Evolutionary conservation across 2,113 vertebrate genomes (phyloP).

Genomic region (Myotis davidii): DNA sequence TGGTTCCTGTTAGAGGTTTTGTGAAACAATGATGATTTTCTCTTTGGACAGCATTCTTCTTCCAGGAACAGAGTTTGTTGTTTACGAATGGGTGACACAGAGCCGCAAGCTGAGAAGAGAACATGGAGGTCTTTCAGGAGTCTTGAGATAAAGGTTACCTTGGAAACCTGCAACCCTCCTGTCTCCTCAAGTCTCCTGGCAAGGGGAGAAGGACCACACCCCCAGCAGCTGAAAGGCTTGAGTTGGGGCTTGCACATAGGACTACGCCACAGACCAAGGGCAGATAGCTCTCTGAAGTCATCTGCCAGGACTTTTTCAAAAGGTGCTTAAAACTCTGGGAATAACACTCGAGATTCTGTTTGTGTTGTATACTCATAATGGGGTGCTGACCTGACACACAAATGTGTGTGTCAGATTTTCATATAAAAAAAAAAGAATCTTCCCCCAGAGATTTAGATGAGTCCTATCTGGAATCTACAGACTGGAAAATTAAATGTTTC

Average conservation of each 20-base stretch:
- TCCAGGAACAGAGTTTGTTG: background rate
- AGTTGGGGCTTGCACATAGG: background rate
- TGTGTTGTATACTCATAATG: background rate
- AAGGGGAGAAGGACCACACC: constrained; percentile 88
- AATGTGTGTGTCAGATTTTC: background rate
- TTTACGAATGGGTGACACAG: background rate
- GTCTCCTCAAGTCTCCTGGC: background rate
- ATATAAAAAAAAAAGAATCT: background rate
- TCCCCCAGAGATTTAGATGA: background rate
- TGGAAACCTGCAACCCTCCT: background rate
- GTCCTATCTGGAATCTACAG: constrained; percentile 27
- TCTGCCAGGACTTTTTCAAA: background rate
- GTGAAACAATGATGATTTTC: constrained; percentile 23
- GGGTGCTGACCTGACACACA: background rate
- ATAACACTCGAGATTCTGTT: background rate
- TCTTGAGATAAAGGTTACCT: background rate
- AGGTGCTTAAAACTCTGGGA: background rate
- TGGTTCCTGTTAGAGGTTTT: constrained; percentile 41
- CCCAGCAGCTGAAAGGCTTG: constrained; percentile 88
- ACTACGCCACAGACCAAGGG: background rate
- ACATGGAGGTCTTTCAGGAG: background rate
- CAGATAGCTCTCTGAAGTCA: background rate
- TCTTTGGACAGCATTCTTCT: constrained; percentile 14
- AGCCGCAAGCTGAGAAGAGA: background rate
- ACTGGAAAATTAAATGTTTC: constrained; percentile 19